Conservation (phyloP, 2,888 invertebrate genomes). For the Caenorhabditis sulstoni region DNA sequence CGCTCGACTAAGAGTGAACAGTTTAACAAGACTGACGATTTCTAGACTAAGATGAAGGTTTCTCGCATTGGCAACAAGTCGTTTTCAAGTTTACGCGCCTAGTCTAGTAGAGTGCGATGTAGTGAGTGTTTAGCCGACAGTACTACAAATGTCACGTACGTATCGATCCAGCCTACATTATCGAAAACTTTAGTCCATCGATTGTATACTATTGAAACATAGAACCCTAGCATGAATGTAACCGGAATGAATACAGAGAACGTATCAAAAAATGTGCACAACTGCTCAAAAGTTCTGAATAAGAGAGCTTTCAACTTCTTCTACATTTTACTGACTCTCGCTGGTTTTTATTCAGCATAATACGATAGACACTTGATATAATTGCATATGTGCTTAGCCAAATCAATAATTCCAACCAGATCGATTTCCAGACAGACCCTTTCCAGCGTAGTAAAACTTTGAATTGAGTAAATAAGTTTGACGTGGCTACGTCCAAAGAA, state of each 20-base stretch:
- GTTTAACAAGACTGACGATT: too few relatives aligned
- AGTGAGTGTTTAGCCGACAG: too few relatives aligned
- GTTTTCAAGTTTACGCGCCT: too few relatives aligned
- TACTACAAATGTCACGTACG: slow-evolving; percentile 39
- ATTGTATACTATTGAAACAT: slow-evolving; percentile 75
- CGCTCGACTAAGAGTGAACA: too few relatives aligned
- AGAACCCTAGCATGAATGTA: slow-evolving; percentile 77
- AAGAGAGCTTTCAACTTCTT: not conserved
- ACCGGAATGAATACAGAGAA: slow-evolving; percentile 76
- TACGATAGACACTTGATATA: slow-evolving; percentile 65
- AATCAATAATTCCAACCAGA: slow-evolving; percentile 67
- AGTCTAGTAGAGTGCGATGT: too few relatives aligned
- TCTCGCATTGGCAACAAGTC: too few relatives aligned
- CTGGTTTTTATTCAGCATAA: slow-evolving; percentile 63
- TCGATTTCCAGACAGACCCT: slow-evolving; percentile 64
- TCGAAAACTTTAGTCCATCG: slow-evolving; percentile 71
- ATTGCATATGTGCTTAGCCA: slow-evolving; percentile 66
- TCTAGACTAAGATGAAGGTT: too few relatives aligned
- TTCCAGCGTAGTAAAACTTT: slow-evolving; percentile 74
- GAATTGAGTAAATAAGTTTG: slow-evolving; percentile 70
- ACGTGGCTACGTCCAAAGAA: slow-evolving; percentile 74
- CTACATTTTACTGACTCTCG: slow-evolving; percentile 61
- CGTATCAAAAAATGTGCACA: slow-evolving; percentile 74
- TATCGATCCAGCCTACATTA: slow-evolving; percentile 78
- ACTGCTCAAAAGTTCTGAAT: slow-evolving; percentile 72